These are phyloP conservation scores for Sorex araneus DNA, from an alignment of 2,113 vertebrate species.

Conservation along the genomic window DNA sequence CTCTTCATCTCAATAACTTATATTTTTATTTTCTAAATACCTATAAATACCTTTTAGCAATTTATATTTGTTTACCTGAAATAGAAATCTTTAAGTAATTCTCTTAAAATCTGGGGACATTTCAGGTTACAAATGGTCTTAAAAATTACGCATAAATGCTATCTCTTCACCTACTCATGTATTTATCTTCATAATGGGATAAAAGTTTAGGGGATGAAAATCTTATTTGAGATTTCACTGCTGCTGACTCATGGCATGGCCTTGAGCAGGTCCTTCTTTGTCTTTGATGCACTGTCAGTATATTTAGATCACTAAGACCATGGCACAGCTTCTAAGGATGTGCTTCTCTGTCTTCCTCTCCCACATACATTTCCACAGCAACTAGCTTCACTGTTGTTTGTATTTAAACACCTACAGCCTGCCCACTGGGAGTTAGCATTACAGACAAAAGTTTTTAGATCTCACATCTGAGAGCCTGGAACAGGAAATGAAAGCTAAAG, in stretches of 20 bases:
- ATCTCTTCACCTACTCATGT: constrained; percentile 43
- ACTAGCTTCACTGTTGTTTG: constrained; percentile 47
- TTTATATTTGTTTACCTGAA: constrained; percentile 51
- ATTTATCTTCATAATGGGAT: neutral
- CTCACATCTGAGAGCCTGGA: neutral
- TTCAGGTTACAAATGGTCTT: constrained; percentile 46
- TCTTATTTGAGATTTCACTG: constrained; percentile 67
- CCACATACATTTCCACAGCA: constrained; percentile 73
- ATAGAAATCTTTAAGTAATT: constrained; percentile 37
- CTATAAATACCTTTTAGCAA: constrained; percentile 56
- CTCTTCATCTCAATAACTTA: neutral
- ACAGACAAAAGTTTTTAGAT: constrained; percentile 56
- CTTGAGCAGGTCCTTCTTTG: constrained; percentile 52
- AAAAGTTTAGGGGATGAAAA: constrained; percentile 11
- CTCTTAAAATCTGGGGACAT: constrained; percentile 33
- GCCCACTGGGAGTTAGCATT: constrained; percentile 30
- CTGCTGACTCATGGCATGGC: constrained; percentile 78
- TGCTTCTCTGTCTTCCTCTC: constrained; percentile 70
- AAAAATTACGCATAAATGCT: constrained; percentile 41
- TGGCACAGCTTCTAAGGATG: constrained; percentile 72
- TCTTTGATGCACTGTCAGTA: constrained; percentile 67
- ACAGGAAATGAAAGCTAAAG: constrained; percentile 69
- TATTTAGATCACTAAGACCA: constrained; percentile 73
- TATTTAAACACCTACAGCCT: constrained; percentile 72
- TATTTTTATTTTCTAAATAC: constrained; percentile 38